Evolutionary conservation across 2,797 vertebrate species (phyloP).

Genomic region (Poecilia picta): DNA sequence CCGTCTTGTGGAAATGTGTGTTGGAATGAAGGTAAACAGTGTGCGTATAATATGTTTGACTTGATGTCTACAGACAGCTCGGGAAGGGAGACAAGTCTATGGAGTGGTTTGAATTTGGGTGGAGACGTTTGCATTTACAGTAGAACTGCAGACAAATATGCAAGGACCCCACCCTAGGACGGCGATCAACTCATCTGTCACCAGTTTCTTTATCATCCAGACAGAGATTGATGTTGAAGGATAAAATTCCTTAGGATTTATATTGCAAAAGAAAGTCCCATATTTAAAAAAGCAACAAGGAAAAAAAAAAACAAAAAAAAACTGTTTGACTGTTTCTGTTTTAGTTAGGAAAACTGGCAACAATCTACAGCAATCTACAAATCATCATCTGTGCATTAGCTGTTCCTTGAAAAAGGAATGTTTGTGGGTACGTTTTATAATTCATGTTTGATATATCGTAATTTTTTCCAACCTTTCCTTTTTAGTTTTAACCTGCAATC

Average conservation of each 20-base stretch:
- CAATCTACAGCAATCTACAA: conserved; percentile 41
- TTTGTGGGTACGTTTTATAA: background rate
- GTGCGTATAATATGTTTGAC: conserved; percentile 60
- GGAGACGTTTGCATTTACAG: conserved; percentile 80
- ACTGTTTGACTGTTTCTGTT: conserved; percentile 65
- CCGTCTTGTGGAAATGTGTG: conserved; percentile 61
- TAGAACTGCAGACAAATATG: conserved; percentile 82
- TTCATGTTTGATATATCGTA: background rate
- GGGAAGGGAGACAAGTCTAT: conserved; percentile 71
- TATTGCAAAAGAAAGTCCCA: conserved; percentile 62
- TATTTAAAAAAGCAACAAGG: conserved; percentile 57
- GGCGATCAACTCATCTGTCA: conserved; percentile 79
- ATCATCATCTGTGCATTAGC: conserved; percentile 55
- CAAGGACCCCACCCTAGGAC: conserved; percentile 75
- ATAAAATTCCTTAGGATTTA: conserved; percentile 71
- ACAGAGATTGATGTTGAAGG: conserved; percentile 77
- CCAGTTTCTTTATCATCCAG: conserved; percentile 77
- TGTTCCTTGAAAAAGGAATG: conserved; percentile 36
- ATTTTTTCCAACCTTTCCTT: background rate
- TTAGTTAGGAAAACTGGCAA: conserved; percentile 67
- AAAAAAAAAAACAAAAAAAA: conserved; percentile 49
- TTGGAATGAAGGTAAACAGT: conserved; percentile 70
- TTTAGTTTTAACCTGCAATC: background rate
- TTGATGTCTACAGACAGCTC: conserved; percentile 69
- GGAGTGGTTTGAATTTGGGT: conserved; percentile 79